Evolutionary conservation across 2,888 invertebrate species (phyloP).

Genomic region (Endotricha flammealis): DNA sequence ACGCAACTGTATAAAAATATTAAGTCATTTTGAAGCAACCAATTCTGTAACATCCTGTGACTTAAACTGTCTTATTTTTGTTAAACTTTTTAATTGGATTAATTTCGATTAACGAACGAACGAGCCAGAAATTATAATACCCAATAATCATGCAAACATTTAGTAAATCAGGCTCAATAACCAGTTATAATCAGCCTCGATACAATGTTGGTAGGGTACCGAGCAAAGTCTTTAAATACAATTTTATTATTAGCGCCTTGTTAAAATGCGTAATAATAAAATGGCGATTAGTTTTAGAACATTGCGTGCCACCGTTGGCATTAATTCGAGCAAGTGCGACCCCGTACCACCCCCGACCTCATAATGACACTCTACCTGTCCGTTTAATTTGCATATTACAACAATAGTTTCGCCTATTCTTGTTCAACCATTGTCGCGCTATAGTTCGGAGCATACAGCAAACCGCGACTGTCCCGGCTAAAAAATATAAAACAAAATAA

Average conservation of each 20-base stretch:
- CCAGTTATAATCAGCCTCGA: too few species aligned
- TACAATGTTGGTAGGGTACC: too few species aligned
- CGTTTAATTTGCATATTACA: slow-evolving; percentile 70
- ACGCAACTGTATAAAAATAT: too few species aligned
- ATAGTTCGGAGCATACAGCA: slow-evolving; percentile 37
- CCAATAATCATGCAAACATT: too few species aligned
- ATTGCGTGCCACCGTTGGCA: slow-evolving; percentile 47
- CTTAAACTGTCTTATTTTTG: too few species aligned
- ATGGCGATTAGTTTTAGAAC: slow-evolving; percentile 26
- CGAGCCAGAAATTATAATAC: too few species aligned
- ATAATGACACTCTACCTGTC: slow-evolving; percentile 63
- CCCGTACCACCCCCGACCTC: slow-evolving; percentile 54
- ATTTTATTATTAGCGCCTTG: not conserved
- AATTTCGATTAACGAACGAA: too few species aligned
- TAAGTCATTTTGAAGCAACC: too few species aligned
- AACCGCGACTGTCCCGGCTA: not conserved
- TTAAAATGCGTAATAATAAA: slow-evolving; percentile 17
- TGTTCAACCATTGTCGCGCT: slow-evolving; percentile 37
- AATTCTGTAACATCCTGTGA: too few species aligned
- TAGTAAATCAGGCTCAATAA: too few species aligned
- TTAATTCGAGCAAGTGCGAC: slow-evolving; percentile 42
- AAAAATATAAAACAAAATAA: not conserved
- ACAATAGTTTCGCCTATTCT: slow-evolving; percentile 43
- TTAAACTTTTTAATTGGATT: too few species aligned
- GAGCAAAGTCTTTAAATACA: too few species aligned